Percentiles rank a stretch among this genome's conserved stretches.
Evolutionary conservation across 2,888 invertebrate species (phyloP).

Genomic region (Iphiclides podalirius): DNA sequence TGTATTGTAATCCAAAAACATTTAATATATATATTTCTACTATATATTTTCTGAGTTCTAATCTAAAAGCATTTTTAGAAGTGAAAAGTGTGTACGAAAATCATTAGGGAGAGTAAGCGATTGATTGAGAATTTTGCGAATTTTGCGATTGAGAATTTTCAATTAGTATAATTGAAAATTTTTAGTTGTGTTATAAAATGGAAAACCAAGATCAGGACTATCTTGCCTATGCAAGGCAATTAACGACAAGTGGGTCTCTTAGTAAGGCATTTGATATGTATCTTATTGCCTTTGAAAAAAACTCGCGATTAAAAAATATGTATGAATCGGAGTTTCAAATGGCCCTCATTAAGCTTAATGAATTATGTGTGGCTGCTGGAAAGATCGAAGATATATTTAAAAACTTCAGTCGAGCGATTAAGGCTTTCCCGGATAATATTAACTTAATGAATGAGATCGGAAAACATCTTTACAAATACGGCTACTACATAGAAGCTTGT

Average conservation of each 20-base stretch:
- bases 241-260: conserved; percentile 40
- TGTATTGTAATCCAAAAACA: too few species aligned
- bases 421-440: conserved; percentile 47
- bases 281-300: conserved; percentile 48
- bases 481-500: conserved; percentile 78
- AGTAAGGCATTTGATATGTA: conserved; percentile 55
- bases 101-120: too few species aligned
- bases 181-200: too few species aligned
- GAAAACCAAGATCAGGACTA: conserved; percentile 39
- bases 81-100: too few species aligned
- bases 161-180: too few species aligned
- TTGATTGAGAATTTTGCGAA: too few species aligned
- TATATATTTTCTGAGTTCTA: too few species aligned
- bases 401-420: conserved; percentile 50
- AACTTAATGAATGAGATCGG: conserved; percentile 60
- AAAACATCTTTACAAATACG: conserved; percentile 70
- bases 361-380: conserved; percentile 37
- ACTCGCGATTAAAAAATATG: conserved; percentile 35
- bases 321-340: conserved; percentile 52
- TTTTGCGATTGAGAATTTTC: too few species aligned
- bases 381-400: conserved; percentile 53
- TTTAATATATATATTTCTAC: too few species aligned
- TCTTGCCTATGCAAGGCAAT: conserved; percentile 45
- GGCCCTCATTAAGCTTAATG: conserved; percentile 44
- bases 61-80: too few species aligned